Evolutionary conservation across 2,113 vertebrate species (phyloP).

Genomic region (Entomyzon cyanotis): DNA sequence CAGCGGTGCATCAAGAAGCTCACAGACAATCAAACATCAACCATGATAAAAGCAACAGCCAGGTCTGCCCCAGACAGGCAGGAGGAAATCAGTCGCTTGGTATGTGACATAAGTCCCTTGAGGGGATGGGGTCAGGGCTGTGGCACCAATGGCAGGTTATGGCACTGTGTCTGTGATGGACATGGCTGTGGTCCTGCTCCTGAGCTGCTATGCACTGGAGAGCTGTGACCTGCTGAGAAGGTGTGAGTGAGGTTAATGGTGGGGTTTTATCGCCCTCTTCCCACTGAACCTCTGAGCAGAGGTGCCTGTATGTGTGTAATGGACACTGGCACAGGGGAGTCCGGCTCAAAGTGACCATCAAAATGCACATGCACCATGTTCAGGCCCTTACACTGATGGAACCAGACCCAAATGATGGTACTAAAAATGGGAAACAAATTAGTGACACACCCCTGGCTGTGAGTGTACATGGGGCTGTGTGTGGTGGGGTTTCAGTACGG

Average conservation of each 20-base stretch:
- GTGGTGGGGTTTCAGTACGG: not conserved
- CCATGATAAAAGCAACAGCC: conserved; percentile 86
- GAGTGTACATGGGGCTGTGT: not conserved
- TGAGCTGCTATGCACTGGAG: not conserved
- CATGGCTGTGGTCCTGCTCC: not conserved
- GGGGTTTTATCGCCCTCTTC: not conserved
- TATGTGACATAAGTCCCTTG: not conserved
- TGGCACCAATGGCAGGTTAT: not conserved
- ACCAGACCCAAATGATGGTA: not conserved
- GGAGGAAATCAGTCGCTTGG: conserved; percentile 84
- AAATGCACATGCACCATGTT: not conserved
- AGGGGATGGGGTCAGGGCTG: fast-evolving
- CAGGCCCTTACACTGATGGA: not conserved
- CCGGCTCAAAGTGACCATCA: fast-evolving
- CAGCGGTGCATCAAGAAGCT: conserved; percentile 86
- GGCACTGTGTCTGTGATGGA: fast-evolving
- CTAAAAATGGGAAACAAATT: not conserved
- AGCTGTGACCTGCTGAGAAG: not conserved
- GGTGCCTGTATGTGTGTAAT: not conserved
- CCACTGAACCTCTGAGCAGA: fast-evolving
- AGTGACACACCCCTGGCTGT: not conserved
- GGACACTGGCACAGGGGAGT: not conserved
- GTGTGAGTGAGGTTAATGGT: not conserved
- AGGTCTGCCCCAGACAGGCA: conserved; percentile 84
- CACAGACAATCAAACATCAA: conserved; percentile 84